Evolutionary conservation across 2,113 vertebrate species (phyloP).

Genomic region (Crotalus horridus): DNA sequence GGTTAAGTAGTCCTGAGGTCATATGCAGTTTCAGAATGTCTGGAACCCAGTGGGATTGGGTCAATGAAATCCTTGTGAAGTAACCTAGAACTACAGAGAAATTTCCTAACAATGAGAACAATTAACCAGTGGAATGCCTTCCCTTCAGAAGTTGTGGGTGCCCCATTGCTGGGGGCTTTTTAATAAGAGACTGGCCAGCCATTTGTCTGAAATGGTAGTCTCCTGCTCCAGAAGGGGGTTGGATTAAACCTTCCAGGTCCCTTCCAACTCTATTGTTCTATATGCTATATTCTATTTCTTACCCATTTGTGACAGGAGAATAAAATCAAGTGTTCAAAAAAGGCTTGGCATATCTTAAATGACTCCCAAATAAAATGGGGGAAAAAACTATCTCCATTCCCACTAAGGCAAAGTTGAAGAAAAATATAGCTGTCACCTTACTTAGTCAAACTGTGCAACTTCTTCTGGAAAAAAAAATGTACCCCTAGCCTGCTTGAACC

Average conservation of each 20-base stretch:
- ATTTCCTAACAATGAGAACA: background rate
- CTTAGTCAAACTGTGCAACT: background rate
- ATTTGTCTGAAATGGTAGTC: background rate
- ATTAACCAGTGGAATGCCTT: background rate
- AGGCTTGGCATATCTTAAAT: background rate
- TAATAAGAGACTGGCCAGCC: background rate
- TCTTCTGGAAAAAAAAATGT: background rate
- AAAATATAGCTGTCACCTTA: background rate
- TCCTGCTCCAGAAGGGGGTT: too few relatives aligned
- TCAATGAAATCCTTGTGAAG: background rate
- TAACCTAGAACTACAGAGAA: background rate
- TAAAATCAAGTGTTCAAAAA: background rate
- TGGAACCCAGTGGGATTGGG: background rate
- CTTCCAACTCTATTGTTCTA: too few relatives aligned
- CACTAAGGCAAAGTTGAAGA: background rate
- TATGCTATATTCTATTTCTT: background rate
- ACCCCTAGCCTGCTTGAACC: background rate
- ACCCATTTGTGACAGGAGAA: background rate
- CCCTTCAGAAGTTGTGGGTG: background rate
- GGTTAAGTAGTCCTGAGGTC: background rate
- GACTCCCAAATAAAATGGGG: background rate
- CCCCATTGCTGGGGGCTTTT: too few relatives aligned
- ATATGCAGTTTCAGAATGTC: background rate
- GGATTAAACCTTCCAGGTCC: too few relatives aligned
- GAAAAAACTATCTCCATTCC: background rate